These are phyloP conservation scores for Acholoe squamosa DNA, from an alignment of 2,888 invertebrate species.

Conservation along the genomic window DNA sequence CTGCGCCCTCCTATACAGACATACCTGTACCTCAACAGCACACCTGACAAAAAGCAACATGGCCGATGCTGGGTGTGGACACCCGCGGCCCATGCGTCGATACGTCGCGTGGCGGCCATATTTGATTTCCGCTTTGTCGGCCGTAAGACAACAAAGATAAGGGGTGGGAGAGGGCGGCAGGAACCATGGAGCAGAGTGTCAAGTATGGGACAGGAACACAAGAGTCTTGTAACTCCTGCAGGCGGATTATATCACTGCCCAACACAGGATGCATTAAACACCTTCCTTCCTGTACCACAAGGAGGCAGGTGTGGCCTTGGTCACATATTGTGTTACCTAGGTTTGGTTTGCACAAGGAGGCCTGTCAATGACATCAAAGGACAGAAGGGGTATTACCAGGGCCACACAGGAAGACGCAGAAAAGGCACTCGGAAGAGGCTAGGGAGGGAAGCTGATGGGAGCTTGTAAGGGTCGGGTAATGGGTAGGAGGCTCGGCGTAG, in stretches of 20 bases:
- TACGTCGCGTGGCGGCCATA: conserved; percentile 9
- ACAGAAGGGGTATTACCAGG: background rate
- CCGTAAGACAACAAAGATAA: background rate
- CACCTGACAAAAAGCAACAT: conserved; percentile 34
- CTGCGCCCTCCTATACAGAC: no score
- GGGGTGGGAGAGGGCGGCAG: background rate
- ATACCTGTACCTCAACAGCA: background rate
- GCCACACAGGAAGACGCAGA: background rate
- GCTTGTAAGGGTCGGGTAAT: no score
- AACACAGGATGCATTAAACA: conserved; percentile 38
- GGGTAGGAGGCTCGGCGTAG: no score
- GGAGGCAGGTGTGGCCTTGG: background rate
- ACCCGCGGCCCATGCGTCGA: background rate
- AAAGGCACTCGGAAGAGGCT: background rate
- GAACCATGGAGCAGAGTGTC: background rate
- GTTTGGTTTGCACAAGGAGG: background rate
- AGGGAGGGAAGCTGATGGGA: background rate
- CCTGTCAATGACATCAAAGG: conserved; percentile 35
- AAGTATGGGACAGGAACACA: background rate
- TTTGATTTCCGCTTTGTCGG: conserved; percentile 10
- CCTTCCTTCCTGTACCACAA: background rate
- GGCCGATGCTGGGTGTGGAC: background rate
- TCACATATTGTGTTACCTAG: conserved; percentile 22
- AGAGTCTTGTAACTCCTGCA: background rate
- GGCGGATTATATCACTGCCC: conserved; percentile 2